Conservation (phyloP, 2,888 invertebrate genomes). For the Keiferia lycopersicella region DNA sequence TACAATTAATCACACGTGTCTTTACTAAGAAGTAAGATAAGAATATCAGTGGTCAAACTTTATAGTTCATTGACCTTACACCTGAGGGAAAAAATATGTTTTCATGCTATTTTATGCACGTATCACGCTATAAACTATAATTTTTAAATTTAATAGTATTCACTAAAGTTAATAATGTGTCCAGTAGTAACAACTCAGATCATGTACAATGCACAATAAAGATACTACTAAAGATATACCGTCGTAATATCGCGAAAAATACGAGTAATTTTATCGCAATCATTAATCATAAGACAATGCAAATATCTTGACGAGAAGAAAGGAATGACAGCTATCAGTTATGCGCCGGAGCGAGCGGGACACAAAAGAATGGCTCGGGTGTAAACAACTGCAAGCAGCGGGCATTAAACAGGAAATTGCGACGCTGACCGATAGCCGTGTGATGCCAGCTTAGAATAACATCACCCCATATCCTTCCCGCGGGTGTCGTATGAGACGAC, state of each 20-base stretch:
- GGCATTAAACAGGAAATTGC: conserved; percentile 44
- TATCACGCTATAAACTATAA: too few relatives aligned
- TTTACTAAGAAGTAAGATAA: neutral
- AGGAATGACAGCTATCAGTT: conserved; percentile 24
- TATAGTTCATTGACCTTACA: too few relatives aligned
- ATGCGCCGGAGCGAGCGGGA: conserved; percentile 26
- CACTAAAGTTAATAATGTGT: neutral
- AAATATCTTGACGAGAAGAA: conserved; percentile 23
- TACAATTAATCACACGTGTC: neutral
- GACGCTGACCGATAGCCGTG: conserved; percentile 21
- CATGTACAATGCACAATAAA: neutral
- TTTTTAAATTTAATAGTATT: too few relatives aligned
- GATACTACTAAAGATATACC: neutral
- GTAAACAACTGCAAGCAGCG: conserved; percentile 36
- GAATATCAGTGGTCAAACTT: too few relatives aligned
- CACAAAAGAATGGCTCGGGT: conserved; percentile 41
- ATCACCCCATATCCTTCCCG: too few relatives aligned
- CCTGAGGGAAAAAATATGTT: too few relatives aligned
- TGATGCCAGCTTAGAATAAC: too few relatives aligned
- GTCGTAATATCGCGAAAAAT: neutral
- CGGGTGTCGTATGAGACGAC: too few relatives aligned
- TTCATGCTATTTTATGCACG: too few relatives aligned
- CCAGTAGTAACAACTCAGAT: neutral
- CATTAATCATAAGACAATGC: conserved; percentile 26
- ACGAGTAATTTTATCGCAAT: conserved; percentile 10